These are phyloP conservation scores for Rhyacophila evoluta DNA, from an alignment of 2,888 invertebrate genomes.

Conservation along the genomic window DNA sequence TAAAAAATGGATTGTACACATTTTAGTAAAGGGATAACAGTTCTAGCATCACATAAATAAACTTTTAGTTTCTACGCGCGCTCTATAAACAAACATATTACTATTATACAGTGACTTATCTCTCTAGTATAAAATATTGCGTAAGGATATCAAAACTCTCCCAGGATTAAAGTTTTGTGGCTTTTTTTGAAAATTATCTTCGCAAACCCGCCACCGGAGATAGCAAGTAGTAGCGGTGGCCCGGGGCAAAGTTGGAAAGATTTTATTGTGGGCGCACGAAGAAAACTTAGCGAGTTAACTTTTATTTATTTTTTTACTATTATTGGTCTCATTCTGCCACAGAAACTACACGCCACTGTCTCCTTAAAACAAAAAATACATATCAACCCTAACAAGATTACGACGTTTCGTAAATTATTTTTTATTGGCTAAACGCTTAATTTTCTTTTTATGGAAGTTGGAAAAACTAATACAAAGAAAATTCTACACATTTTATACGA, in stretches of 20 bases:
- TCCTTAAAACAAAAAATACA: neutral
- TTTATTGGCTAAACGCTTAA: neutral
- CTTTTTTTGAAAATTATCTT: slow-evolving; percentile 4
- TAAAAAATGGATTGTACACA: too few species aligned
- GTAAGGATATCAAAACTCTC: neutral
- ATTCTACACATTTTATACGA: too few species aligned
- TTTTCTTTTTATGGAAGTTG: neutral
- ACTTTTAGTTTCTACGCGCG: too few species aligned
- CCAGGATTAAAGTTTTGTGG: slow-evolving; percentile 8
- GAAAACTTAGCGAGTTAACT: slow-evolving; percentile 2
- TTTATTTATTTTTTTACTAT: slow-evolving; percentile 24
- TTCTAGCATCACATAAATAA: too few species aligned
- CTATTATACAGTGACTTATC: too few species aligned
- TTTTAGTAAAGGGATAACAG: too few species aligned
- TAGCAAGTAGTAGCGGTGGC: neutral
- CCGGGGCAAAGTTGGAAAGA: slow-evolving; percentile 2
- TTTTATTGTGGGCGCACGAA: neutral
- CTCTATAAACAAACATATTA: too few species aligned
- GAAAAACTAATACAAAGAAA: too few species aligned
- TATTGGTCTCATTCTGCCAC: slow-evolving; percentile 1
- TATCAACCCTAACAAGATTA: neutral
- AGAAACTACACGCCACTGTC: slow-evolving; percentile 11
- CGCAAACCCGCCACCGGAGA: neutral
- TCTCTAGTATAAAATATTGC: neutral
- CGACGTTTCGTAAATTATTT: slow-evolving; percentile 6